Base-by-base conservation (phyloP, 2,113 vertebrate genomes). In the human (Homo sapiens) region DNA sequence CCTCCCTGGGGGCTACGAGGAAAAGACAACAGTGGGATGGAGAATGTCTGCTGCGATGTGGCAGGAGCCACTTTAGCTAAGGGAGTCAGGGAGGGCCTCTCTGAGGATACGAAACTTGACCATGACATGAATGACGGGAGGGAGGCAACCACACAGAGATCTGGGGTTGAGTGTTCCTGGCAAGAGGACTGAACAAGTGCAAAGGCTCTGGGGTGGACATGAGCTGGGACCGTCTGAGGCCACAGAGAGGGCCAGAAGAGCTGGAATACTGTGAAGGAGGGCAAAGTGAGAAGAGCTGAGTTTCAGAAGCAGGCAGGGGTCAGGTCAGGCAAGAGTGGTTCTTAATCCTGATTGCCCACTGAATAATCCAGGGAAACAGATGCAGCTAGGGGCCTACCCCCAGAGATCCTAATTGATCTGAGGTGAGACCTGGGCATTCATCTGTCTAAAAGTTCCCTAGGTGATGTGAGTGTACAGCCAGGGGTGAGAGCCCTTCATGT, bases 11-110 rank as follows among this genome's bases (percentile, higher is more conserved):
- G 40, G 35, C 66, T n/a, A 48, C 0, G 2, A 35, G 45, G 50
- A 78, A 43, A 45, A 88, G 32, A 59, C 12, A 10, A 8, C 35
- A 13, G 3, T 0, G 8, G 32, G 25, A 40, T 45, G 25, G 30
- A 66, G 73, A 68, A 4, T 1, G 48, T 43, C 57, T 45, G 38
- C 35, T 0, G 0, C 14, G 6, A 13, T 1, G 1, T 25, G 45
- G 30, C 4, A 6, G 43, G 23, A 50, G 61, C 30, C 32, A 13
- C 55, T 17, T 20, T 72, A 14, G 32, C 40, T 40, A 38, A n/a
- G 30, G 43, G 38, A 43, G 64, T 68, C 16, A 30, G 88, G 59
- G 55, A 75, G 70, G 55, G 50, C n/a, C 38, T 55, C 61, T 55
- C 83, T 23, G 45, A 20, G 57, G 4, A 68, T 57, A 25, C 8